Percentiles rank a stretch among this genome's conserved stretches.
Evolutionary conservation across 2,797 vertebrate species (phyloP).

Genomic region (Trachops cirrhosus): DNA sequence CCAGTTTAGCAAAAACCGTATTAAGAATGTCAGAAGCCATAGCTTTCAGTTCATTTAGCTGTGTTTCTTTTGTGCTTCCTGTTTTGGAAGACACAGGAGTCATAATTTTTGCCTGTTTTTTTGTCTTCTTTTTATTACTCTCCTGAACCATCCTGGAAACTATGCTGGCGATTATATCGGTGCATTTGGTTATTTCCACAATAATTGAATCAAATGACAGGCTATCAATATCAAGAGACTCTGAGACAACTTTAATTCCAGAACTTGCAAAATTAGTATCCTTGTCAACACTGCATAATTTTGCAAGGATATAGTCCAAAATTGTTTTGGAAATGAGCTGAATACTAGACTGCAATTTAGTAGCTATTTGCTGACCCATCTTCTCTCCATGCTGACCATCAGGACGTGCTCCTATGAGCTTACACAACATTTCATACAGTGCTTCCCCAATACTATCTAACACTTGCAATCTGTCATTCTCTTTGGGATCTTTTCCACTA

Average conservation of each 20-base stretch:
- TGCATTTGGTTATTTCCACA: slow-evolving; percentile 65
- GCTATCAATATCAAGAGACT: slow-evolving; percentile 32
- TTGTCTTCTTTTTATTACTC: background rate
- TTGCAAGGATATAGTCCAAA: slow-evolving; percentile 67
- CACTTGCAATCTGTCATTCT: slow-evolving; percentile 31
- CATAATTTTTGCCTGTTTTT: background rate
- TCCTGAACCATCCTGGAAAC: slow-evolving; percentile 32
- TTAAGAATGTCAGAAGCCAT: slow-evolving; percentile 69
- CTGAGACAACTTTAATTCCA: background rate
- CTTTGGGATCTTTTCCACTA: background rate
- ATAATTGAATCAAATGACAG: slow-evolving; percentile 54
- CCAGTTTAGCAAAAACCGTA: slow-evolving; percentile 67
- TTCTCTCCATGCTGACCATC: background rate
- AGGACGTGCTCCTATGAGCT: background rate
- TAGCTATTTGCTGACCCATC: background rate
- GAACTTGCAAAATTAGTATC: background rate
- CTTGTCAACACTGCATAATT: slow-evolving; percentile 52
- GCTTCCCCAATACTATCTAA: slow-evolving; percentile 66
- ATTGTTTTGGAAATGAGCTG: slow-evolving; percentile 62
- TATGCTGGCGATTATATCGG: slow-evolving; percentile 50
- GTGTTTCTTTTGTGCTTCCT: background rate
- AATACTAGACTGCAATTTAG: slow-evolving; percentile 25
- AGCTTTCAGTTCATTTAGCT: slow-evolving; percentile 41
- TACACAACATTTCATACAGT: slow-evolving; percentile 61
- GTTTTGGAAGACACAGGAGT: background rate